Percentiles rank a stretch among this genome's conserved stretches.
Evolutionary conservation across 2,113 vertebrate genomes (phyloP).

Genomic region (Misgurnus anguillicaudatus): DNA sequence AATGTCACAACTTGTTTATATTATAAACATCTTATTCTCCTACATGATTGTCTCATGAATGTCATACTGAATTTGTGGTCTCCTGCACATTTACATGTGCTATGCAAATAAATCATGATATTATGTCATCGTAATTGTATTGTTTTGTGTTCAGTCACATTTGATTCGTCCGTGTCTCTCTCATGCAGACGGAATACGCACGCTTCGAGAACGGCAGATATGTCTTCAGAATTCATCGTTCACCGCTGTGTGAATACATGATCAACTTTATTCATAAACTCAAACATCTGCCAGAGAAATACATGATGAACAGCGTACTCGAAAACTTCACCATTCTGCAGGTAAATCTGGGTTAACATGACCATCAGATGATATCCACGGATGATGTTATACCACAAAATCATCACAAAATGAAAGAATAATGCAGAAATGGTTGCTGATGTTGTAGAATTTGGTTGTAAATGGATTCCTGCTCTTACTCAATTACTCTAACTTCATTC

Average conservation of each 20-base stretch:
- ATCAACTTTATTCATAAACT: conserved; percentile 97
- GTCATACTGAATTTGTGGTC: neutral
- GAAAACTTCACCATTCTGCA: conserved; percentile 97
- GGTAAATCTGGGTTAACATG: conserved; percentile 64
- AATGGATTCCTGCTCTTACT: conserved; percentile 21
- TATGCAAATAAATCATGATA: conserved; percentile 3
- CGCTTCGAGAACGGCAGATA: conserved; percentile 90
- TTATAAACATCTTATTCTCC: neutral
- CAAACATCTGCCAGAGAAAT: conserved; percentile 94
- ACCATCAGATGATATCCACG: no score
- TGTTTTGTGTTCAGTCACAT: conserved; percentile 43
- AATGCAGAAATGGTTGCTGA: no score
- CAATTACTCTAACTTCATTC: conserved; percentile 15
- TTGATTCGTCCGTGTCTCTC: conserved; percentile 15
- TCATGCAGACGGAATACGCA: conserved; percentile 86
- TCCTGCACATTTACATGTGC: neutral
- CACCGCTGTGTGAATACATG: conserved; percentile 95
- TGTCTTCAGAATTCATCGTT: conserved; percentile 89
- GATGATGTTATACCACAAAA: no score
- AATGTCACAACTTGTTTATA: conserved; percentile 26
- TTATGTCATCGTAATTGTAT: conserved; percentile 4
- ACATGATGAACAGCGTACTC: conserved; percentile 98
- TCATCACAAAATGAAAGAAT: no score
- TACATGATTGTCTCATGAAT: neutral
- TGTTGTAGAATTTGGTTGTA: neutral